Evolutionary conservation across 2,797 vertebrate genomes (phyloP), one percentile per base, ranked within the genome.

Genomic region (Eupleurogrammus muticus): DNA sequence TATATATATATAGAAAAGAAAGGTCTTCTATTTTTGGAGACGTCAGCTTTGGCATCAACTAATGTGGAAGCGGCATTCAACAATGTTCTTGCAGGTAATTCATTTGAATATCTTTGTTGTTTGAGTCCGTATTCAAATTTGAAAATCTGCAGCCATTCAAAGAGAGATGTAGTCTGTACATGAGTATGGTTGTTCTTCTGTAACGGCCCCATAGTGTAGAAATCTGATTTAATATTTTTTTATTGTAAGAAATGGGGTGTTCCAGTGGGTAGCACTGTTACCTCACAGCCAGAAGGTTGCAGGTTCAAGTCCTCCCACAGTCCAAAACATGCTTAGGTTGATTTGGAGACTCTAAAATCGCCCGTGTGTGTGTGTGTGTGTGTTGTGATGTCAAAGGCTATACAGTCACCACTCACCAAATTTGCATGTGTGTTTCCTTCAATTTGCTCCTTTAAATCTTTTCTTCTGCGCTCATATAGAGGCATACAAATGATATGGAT

Each of bases 51-150:
- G 87, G 92, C 85, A 47, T 95, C 94, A 10, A 92, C 91, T 12
- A 95, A 95, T 17, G 94, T 95, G 42, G 93, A 95, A 73, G 80
- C 78, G 32, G 94, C 94, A 0, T 95, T 95, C 89, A 93, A 86
- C 81, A 87, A 74, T 0, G 92, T 95, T 64, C 73, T 95, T 20
- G 48, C 83, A 85, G 94, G 94, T 94, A 82, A 81, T 50, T 67
- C 1, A 24, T 65, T 78, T 66, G 17, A 51, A 62, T 35, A 28
- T 60, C 21, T 9, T 56, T 67, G 14, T 12, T 47, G 11, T 16
- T 44, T n/a, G 9, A 13, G 9, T 9, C 47, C 21, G 47, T 20
- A 5, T 40, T 13, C 7, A 40, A 21, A 34, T 49, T 9, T 60
- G 16, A 2, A 32, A 36, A 53, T 44, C 36, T 57, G 6, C 50